Conservation (phyloP, 2,113 vertebrate genomes). For the Coturnix japonica region DNA sequence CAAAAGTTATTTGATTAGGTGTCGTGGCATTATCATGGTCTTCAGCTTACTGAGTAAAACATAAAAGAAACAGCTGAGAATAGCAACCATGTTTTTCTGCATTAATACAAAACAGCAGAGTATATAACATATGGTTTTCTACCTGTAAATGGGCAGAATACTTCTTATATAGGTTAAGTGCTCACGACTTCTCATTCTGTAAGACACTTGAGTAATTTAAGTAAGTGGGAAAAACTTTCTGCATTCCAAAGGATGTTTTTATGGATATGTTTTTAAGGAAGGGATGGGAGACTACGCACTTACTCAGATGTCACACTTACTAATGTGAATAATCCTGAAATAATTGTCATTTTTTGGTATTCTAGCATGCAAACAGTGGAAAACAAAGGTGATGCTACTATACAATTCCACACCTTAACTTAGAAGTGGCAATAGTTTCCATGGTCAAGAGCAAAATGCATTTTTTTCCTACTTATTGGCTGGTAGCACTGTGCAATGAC, state of each 20-base stretch:
- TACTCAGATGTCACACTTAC: not conserved
- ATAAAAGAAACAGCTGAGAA: not conserved
- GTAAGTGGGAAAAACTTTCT: not conserved
- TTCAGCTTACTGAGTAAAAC: not conserved
- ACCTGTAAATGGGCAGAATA: not conserved
- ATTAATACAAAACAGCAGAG: not conserved
- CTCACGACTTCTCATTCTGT: not conserved
- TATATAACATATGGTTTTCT: not conserved
- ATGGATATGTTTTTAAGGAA: accelerated
- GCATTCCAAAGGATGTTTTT: not conserved
- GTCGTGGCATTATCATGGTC: not conserved
- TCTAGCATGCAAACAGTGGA: not conserved
- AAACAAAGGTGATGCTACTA: not conserved
- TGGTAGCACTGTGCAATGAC: not conserved
- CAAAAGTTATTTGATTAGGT: not conserved
- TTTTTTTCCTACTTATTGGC: not conserved
- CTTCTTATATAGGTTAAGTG: not conserved
- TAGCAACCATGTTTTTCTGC: not conserved
- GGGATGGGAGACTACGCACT: not conserved
- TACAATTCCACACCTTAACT: not conserved
- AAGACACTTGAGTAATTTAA: not conserved
- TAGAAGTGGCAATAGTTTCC: not conserved
- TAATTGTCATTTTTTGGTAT: not conserved
- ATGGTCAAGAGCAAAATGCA: not conserved
- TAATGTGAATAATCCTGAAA: not conserved